These are phyloP conservation scores for Austrolebias charrua DNA, from an alignment of 2,797 vertebrate species.

Conservation along the genomic window DNA sequence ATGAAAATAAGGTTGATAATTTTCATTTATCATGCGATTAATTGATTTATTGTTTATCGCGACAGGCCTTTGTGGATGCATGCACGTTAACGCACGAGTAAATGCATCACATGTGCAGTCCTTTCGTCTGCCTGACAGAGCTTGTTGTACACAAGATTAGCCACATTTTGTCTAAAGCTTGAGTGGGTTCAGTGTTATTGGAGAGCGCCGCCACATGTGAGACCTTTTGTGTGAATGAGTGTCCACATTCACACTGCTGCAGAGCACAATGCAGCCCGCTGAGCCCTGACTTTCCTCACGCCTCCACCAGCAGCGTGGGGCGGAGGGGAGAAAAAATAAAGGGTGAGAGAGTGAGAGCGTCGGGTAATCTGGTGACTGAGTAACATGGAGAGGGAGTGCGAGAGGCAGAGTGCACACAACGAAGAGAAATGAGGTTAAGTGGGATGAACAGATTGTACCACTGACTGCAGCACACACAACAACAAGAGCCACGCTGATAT, in stretches of 20 bases:
- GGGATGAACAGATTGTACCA: slow-evolving; percentile 68
- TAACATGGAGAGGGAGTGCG: slow-evolving; percentile 42
- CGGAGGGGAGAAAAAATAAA: slow-evolving; percentile 47
- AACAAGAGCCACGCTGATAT: slow-evolving; percentile 14
- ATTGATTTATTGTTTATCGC: too few relatives aligned
- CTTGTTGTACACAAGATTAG: slow-evolving; percentile 58
- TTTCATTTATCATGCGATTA: too few relatives aligned
- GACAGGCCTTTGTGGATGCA: slow-evolving; percentile 25
- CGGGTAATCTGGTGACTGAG: slow-evolving; percentile 70
- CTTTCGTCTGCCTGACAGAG: slow-evolving; percentile 55
- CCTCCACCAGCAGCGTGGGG: slow-evolving; percentile 37
- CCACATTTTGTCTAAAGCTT: slow-evolving; percentile 62
- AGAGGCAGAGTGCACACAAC: slow-evolving; percentile 31
- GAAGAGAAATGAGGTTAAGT: slow-evolving; percentile 70
- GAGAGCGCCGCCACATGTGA: slow-evolving; percentile 30
- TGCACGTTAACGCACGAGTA: slow-evolving; percentile 13
- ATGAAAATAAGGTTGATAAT: too few relatives aligned
- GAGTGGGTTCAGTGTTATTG: slow-evolving; percentile 45
- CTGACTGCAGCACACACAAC: slow-evolving; percentile 49
- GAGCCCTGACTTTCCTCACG: slow-evolving; percentile 58
- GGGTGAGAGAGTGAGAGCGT: slow-evolving; percentile 63
- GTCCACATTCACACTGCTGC: slow-evolving; percentile 25
- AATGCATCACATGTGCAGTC: slow-evolving; percentile 18
- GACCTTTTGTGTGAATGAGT: slow-evolving; percentile 65
- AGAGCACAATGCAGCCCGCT: slow-evolving; percentile 53